Evolutionary conservation across 2,888 invertebrate species (phyloP), one percentile per base, ranked within the genome.

Genomic region (Cephus nigrinus): DNA sequence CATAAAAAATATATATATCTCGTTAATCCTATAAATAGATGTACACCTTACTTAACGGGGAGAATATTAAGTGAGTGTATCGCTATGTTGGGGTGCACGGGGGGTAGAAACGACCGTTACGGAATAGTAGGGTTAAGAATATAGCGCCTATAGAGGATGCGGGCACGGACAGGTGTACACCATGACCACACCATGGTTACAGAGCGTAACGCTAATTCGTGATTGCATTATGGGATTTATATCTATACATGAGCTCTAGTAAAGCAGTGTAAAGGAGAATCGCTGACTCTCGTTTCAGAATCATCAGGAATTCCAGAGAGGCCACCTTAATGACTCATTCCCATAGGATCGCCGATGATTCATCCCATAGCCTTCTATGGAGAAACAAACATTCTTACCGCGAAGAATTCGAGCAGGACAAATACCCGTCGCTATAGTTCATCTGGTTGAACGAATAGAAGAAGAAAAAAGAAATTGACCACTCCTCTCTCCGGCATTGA

Each of bases 81-180:
- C 55, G 55, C 55, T 55, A 55, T 55, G 23, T 23, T 55, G 55
- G 73, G 80, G 87, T 87, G 87, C 30, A 71, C 15, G 71, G 36
- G 86, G 89, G 90, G 88, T 89, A 87, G 84, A 86, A 88, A 86
- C 84, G 89, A 88, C 90, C 88, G 90, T 90, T 90, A 88, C 86
- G 83, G 84, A 83, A 84, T 85, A 83, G 82, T 74, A 78, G 78
- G 55, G 55, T 55, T 71, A 71, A 31, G 32, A 32, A 78, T 80
- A 69, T 78, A 78, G 78, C 76, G 79, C 75, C 55, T 69, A n/a
- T 34, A 15, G 30, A 75, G 68, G 32, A 40, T 34, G 69, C 74
- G 76, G 76, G 80, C 69, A 80, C 69, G 80, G 87, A 87, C 90
- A 90, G 90, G 89, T 90, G 90, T 84, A 88, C 84, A 80, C 82